phyloP scores from a whole-genome alignment of 1,140 invertebrate genomes.

The Drosophila nannoptera region DNA sequence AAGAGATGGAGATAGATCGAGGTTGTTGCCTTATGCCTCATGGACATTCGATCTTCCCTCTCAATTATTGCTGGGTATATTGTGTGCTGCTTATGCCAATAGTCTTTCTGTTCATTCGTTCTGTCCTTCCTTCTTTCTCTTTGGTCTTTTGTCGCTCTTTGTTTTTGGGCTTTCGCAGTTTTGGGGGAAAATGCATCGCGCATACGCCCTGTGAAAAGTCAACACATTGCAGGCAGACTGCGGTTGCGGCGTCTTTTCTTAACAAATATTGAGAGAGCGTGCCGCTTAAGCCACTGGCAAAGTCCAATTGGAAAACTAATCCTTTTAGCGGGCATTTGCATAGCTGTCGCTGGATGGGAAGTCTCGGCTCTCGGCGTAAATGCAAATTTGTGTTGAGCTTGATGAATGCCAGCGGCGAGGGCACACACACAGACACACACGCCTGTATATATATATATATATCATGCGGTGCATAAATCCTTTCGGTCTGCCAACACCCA shows the following conservation, averaged over 20 bases:
- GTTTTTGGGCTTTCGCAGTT: conserved; percentile 29
- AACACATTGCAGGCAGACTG: conserved; percentile 16
- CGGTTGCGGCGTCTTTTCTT: conserved; percentile 29
- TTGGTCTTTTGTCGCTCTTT: too few relatives aligned
- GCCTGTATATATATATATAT: conserved; percentile 1
- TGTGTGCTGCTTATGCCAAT: not conserved
- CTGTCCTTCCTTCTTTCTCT: too few relatives aligned
- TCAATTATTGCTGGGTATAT: too few relatives aligned
- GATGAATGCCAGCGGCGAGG: conserved; percentile 39
- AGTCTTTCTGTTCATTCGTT: too few relatives aligned
- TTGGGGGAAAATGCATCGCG: conserved; percentile 38
- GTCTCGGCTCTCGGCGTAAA: conserved; percentile 37
- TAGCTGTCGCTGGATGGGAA: conserved; percentile 6
- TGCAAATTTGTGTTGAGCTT: conserved; percentile 55
- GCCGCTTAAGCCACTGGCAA: conserved; percentile 10
- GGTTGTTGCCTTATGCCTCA: too few relatives aligned
- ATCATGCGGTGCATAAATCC: conserved; percentile 29
- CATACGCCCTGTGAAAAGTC: conserved; percentile 43
- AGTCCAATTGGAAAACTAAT: conserved; percentile 43
- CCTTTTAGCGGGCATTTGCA: conserved; percentile 38
- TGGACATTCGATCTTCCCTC: not conserved
- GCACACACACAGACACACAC: not conserved
- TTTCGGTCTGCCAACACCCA: conserved; percentile 35
- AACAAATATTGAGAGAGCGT: conserved; percentile 41
- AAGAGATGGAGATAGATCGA: too few relatives aligned